Base-by-base conservation (phyloP, 2,888 invertebrate genomes). In the Anticlea derivata region DNA sequence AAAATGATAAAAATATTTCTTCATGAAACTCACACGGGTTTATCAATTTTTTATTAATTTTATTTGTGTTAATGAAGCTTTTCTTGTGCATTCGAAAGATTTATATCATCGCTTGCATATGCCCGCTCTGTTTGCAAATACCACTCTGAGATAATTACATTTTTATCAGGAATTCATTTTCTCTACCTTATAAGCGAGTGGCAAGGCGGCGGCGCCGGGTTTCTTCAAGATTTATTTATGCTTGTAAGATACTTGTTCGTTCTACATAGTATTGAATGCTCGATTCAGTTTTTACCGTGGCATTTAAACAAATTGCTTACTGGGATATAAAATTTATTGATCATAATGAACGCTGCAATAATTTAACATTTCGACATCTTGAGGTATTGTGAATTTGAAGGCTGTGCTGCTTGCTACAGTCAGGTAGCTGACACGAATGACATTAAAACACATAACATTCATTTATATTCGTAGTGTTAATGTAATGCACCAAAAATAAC, bases 111-210 rank as follows among this genome's bases (percentile, higher is more conserved):
- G 22, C 6, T 4, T n/a, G n/a, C n/a, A n/a, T n/a, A n/a, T n/a
- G n/a, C n/a, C n/a, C n/a, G n/a, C n/a, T n/a, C n/a, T n/a, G n/a
- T n/a, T n/a, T n/a, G n/a, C n/a, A n/a, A n/a, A n/a, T n/a, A n/a
- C n/a, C n/a, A n/a, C n/a, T n/a, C n/a, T n/a, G n/a, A n/a, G n/a
- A n/a, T n/a, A n/a, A 13, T 6, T 8, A 6, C 0, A 22, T 24
- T 22, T 5, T 7, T 31, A 46, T 17, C 37, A 38, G 29, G 33
- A 58, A 44, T 46, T 50, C 27, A 47, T 50, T 55, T 50, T 58
- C 47, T 40, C 30, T 22, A 11, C 58, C 51, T 13, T 58, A 45
- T 51, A 35, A 10, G 35, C 24, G 11, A 33, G 29, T 26, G 3
- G n/a, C n/a, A n/a, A n/a, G n/a, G n/a, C n/a, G n/a, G n/a, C 8